Evolutionary conservation across 2,797 vertebrate species (phyloP).

Genomic region (Adelosebastes latens): DNA sequence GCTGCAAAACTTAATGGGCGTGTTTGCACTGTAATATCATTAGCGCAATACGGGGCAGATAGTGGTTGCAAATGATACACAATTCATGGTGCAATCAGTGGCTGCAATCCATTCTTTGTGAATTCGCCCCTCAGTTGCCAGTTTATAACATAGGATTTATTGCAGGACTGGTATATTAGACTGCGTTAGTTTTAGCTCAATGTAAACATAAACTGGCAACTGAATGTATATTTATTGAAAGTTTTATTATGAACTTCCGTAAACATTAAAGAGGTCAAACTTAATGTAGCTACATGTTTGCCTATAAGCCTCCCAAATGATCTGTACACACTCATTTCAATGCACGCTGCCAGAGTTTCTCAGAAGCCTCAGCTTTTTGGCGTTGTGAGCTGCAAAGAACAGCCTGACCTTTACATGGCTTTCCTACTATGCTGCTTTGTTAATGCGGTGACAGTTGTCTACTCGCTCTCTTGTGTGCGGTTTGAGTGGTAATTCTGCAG

Average conservation of each 20-base stretch:
- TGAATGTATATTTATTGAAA: not conserved
- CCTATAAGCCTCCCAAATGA: not conserved
- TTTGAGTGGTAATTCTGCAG: conserved; percentile 17
- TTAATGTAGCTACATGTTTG: not conserved
- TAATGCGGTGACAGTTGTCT: conserved; percentile 28
- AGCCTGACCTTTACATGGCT: conserved; percentile 40
- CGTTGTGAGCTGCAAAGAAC: conserved; percentile 12
- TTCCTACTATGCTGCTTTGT: not conserved
- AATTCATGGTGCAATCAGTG: not conserved
- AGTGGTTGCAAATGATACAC: not conserved
- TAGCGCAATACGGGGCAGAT: accelerated
- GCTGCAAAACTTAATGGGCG: not conserved
- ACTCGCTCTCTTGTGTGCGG: not conserved
- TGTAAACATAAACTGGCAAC: no score
- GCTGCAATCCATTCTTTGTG: not conserved
- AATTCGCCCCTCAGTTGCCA: not conserved
- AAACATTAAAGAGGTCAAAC: not conserved
- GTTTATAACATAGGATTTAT: not conserved
- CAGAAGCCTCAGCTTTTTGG: not conserved
- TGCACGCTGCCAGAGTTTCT: not conserved
- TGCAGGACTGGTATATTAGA: not conserved
- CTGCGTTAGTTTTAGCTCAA: no score
- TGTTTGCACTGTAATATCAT: not conserved
- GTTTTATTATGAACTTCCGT: not conserved
- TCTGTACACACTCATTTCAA: not conserved